Conservation (phyloP, 1,140 invertebrate species). For the Drosophila melanica region DNA sequence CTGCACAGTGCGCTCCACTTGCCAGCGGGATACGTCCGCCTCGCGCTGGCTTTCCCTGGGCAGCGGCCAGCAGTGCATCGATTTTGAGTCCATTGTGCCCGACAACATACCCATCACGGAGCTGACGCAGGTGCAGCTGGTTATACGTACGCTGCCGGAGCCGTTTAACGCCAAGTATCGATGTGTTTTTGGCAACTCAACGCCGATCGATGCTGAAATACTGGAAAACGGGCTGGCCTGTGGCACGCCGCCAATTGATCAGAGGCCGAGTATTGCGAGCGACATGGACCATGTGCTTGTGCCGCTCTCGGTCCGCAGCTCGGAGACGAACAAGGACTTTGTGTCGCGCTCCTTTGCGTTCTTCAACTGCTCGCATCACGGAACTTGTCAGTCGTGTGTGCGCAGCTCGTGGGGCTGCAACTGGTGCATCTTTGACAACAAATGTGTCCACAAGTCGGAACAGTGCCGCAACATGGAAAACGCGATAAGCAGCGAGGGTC, state of each 20-base stretch:
- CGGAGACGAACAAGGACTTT: conserved; percentile 97
- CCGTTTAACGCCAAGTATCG: conserved; percentile 96
- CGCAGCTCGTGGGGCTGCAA: conserved; percentile 95
- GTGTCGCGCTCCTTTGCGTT: conserved; percentile 96
- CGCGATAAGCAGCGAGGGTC: conserved; percentile 93
- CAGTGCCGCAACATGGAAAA: conserved; percentile 89
- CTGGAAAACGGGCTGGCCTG: conserved; percentile 92
- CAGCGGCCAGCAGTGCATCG: conserved; percentile 96
- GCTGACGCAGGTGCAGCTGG: conserved; percentile 92
- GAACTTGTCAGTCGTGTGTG: conserved; percentile 93
- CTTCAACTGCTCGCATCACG: conserved; percentile 96
- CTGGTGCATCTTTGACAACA: conserved; percentile 98
- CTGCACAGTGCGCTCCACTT: conserved; percentile 93
- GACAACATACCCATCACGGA: conserved; percentile 95
- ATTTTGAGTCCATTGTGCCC: conserved; percentile 96
- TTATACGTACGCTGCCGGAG: conserved; percentile 95
- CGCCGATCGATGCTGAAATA: conserved; percentile 93
- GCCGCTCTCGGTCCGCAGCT: conserved; percentile 92
- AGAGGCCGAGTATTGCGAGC: conserved; percentile 91
- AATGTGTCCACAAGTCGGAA: conserved; percentile 94
- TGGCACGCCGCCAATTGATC: conserved; percentile 90
- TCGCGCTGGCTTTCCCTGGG: conserved; percentile 96
- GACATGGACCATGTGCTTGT: conserved; percentile 95
- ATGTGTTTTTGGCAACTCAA: conserved; percentile 94
- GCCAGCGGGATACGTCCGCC: conserved; percentile 95